phyloP scores from a whole-genome alignment of 2,797 vertebrate species.

The Microhierax caerulescens region DNA sequence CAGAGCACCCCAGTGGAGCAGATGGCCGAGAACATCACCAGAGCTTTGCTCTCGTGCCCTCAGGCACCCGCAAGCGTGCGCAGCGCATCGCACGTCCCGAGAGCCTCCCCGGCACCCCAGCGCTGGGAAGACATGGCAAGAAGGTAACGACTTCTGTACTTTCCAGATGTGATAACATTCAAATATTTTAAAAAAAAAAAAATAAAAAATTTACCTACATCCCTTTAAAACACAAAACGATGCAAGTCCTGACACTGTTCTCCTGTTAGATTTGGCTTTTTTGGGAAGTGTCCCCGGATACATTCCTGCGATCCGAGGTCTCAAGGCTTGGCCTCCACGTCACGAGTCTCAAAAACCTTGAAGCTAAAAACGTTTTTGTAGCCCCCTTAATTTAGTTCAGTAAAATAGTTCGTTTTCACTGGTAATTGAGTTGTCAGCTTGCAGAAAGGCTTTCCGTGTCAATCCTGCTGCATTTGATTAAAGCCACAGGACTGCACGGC shows the following conservation, averaged over 20 bases:
- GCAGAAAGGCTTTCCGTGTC: not conserved
- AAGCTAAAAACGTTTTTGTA: not conserved
- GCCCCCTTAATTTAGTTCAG: not conserved
- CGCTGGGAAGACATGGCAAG: rapidly evolving
- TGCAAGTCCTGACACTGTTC: not conserved
- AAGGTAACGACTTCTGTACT: not conserved
- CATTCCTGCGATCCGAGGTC: not conserved
- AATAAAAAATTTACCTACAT: not conserved
- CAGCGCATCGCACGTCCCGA: rapidly evolving
- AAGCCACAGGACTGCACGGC: not conserved
- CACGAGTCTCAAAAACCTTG: not conserved
- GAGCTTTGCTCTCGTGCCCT: not conserved
- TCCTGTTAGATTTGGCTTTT: not conserved
- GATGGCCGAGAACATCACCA: not conserved
- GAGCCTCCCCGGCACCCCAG: not conserved
- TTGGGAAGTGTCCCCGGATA: not conserved
- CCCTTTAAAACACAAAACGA: not conserved
- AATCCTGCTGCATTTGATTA: not conserved
- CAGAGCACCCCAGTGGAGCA: not conserved
- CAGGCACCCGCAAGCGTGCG: rapidly evolving
- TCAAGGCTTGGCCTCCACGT: not conserved
- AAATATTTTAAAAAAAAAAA: not conserved
- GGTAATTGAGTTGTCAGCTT: not conserved
- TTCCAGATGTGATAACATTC: not conserved
- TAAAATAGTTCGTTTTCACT: not conserved